Percentiles rank a stretch among this genome's conserved stretches.
Conservation (phyloP, 2,888 invertebrate species). For the Andrena haemorrhoa region DNA sequence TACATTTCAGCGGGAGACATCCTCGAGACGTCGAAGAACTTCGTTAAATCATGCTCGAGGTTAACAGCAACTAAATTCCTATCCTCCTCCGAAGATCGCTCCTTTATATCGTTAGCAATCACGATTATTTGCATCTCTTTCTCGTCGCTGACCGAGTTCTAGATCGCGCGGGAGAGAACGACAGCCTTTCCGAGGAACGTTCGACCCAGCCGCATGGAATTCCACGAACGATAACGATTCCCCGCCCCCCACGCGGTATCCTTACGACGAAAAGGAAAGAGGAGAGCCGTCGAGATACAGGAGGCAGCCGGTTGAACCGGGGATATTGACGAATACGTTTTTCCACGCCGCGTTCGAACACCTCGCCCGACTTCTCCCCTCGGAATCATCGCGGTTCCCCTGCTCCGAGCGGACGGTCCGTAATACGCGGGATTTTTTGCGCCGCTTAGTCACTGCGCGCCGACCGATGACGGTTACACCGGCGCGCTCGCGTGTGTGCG, state of each 20-base stretch:
- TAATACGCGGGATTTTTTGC: constrained; percentile 69
- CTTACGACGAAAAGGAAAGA: neutral
- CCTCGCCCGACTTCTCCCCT: constrained; percentile 43
- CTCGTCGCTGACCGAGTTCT: neutral
- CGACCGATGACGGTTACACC: constrained; percentile 59
- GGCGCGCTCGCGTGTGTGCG: constrained; percentile 4
- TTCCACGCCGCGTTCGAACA: constrained; percentile 44
- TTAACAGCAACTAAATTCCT: too few species aligned
- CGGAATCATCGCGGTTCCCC: constrained; percentile 56
- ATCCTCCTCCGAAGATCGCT: too few species aligned
- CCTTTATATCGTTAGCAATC: too few species aligned
- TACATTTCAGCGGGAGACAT: neutral
- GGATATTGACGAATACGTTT: constrained; percentile 43
- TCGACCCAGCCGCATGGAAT: constrained; percentile 4
- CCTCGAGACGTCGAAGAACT: too few species aligned
- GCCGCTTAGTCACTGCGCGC: constrained; percentile 75
- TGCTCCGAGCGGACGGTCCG: constrained; percentile 40
- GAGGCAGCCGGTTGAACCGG: neutral
- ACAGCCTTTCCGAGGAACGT: constrained; percentile 4
- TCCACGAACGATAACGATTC: constrained; percentile 7
- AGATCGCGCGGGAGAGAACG: constrained; percentile 11
- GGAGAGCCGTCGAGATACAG: neutral
- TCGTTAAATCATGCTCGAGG: too few species aligned
- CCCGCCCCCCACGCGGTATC: neutral
- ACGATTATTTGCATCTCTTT: too few species aligned